Percentiles rank a stretch among this genome's conserved stretches.
These are phyloP conservation scores for Phymorhynchus buccinoides DNA, from an alignment of 1,140 invertebrate species.

Conservation along the genomic window DNA sequence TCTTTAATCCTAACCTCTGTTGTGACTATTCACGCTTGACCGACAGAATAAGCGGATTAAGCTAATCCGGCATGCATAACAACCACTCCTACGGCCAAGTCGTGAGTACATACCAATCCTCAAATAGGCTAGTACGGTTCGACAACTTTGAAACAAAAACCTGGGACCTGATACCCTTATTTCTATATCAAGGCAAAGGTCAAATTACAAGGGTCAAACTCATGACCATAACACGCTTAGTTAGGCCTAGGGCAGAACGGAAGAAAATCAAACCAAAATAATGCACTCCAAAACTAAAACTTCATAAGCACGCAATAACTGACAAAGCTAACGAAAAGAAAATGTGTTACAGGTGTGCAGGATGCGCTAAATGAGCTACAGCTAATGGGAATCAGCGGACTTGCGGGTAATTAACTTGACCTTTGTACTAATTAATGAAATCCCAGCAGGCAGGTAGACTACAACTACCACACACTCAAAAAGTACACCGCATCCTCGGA, in stretches of 20 bases:
- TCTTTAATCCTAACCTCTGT: constrained; percentile 2
- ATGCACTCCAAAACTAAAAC: neutral
- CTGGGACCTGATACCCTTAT: neutral
- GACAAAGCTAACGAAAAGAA: neutral
- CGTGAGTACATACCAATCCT: neutral
- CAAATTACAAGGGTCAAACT: neutral
- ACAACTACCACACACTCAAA: neutral
- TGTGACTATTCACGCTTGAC: neutral
- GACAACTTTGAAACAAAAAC: neutral
- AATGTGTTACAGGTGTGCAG: neutral
- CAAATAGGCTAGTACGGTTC: neutral
- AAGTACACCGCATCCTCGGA: neutral
- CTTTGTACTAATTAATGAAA: neutral
- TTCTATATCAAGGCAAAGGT: neutral
- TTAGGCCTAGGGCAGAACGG: too few relatives aligned
- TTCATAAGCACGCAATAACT: neutral
- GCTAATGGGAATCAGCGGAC: neutral
- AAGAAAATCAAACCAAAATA: neutral
- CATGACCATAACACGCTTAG: neutral
- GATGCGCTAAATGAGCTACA: neutral
- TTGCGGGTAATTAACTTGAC: neutral
- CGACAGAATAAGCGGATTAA: neutral
- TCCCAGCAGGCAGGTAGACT: constrained; percentile 16
- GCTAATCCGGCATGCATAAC: neutral
- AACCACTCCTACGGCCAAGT: neutral